A percentile compares a stretch with the other conserved stretches of the same genome.
These are phyloP conservation scores for Argyresthia albistria DNA, from an alignment of 2,888 invertebrate genomes.

Conservation along the genomic window DNA sequence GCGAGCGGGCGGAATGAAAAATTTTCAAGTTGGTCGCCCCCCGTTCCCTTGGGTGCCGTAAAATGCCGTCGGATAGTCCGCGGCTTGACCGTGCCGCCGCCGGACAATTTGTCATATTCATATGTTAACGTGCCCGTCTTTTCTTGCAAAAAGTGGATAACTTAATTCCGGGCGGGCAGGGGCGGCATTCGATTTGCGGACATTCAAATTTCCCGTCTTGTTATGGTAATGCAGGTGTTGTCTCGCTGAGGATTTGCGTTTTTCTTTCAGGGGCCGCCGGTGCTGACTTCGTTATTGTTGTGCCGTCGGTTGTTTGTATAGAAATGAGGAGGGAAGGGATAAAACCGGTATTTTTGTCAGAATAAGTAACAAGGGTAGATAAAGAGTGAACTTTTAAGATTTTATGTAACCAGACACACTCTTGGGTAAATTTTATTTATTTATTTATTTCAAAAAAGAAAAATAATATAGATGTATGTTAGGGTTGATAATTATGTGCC, in stretches of 20 bases:
- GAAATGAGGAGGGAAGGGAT: constrained; percentile 1
- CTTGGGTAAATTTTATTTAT: too few relatives aligned
- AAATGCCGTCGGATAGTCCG: constrained; percentile 49
- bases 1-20: constrained; percentile 65
- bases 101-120: constrained; percentile 74
- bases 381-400: too few relatives aligned
- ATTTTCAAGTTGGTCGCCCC: constrained; percentile 67
- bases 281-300: constrained; percentile 14
- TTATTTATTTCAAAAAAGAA: too few relatives aligned
- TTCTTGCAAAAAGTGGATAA: constrained; percentile 72
- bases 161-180: constrained; percentile 52
- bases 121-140: constrained; percentile 71
- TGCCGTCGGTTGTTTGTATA: neutral
- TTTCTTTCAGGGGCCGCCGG: constrained; percentile 11
- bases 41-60: constrained; percentile 63
- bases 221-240: constrained; percentile 70
- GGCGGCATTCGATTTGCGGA: constrained; percentile 61
- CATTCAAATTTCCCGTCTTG: constrained; percentile 70
- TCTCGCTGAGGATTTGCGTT: constrained; percentile 39
- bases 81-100: constrained; percentile 50
- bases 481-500: too few relatives aligned
- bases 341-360: too few relatives aligned
- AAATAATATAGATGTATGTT: too few relatives aligned
- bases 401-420: too few relatives aligned
- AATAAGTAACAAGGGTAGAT: too few relatives aligned